Evolutionary conservation across 1,140 invertebrate genomes (phyloP).

Genomic region (Heliconius hermathena): DNA sequence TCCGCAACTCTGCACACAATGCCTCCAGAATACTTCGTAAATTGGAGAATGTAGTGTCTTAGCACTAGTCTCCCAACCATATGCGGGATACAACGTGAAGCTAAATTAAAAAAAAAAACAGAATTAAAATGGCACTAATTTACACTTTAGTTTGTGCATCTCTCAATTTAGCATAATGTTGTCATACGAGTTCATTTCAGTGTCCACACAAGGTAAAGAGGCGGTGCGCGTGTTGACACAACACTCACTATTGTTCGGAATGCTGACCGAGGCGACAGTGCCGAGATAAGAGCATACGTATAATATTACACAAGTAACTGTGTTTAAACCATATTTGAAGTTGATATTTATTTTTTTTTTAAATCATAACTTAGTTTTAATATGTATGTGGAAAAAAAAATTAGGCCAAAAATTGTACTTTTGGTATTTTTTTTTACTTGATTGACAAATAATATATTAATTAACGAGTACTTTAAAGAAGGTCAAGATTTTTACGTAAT

Average conservation of each 20-base stretch:
- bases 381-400: neutral
- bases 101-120: neutral
- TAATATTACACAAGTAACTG: constrained; percentile 18
- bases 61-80: no score
- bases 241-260: constrained; percentile 46
- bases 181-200: constrained; percentile 23
- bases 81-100: no score
- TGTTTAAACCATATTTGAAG: neutral
- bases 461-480: no score
- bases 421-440: neutral
- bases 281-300: constrained; percentile 24
- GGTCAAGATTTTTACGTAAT: no score
- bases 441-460: no score
- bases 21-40: no score
- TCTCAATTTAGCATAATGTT: constrained; percentile 10
- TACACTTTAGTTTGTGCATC: neutral
- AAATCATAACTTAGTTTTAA: neutral
- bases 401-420: neutral
- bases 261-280: constrained; percentile 41
- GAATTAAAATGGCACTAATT: neutral
- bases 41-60: no score
- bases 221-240: constrained; percentile 49
- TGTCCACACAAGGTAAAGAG: constrained; percentile 30
- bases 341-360: no score
- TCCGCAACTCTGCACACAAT: no score